These are phyloP conservation scores for Gymnosoma rotundatum DNA, from an alignment of 2,888 invertebrate species.

Conservation along the genomic window DNA sequence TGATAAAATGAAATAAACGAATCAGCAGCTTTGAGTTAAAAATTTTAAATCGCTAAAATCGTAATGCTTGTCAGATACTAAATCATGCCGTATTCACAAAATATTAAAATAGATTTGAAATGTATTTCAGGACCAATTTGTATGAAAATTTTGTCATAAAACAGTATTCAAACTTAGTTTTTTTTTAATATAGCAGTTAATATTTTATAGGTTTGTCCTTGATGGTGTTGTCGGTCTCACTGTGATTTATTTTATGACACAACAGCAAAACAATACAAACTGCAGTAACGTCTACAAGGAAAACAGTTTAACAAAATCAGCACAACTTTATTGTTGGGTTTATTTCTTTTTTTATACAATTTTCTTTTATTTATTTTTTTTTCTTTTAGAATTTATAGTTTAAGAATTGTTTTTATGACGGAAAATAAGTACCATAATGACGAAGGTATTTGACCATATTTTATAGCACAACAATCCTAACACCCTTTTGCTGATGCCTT, in stretches of 20 bases:
- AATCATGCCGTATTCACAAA: too few relatives aligned
- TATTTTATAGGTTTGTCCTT: too few relatives aligned
- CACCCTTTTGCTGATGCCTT: neutral
- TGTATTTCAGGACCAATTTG: too few relatives aligned
- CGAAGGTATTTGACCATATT: slow-evolving; percentile 56
- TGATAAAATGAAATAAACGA: too few relatives aligned
- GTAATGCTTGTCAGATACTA: too few relatives aligned
- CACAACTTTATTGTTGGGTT: slow-evolving; percentile 45
- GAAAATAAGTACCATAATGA: slow-evolving; percentile 37
- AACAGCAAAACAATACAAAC: neutral
- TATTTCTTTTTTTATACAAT: neutral
- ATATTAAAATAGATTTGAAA: too few relatives aligned
- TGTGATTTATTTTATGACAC: neutral
- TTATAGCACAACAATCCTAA: neutral
- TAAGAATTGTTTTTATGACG: slow-evolving; percentile 24
- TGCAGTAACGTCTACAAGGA: neutral
- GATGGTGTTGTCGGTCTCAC: neutral
- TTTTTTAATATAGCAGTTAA: too few relatives aligned
- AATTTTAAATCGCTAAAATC: too few relatives aligned
- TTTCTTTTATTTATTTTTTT: neutral
- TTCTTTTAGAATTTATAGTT: slow-evolving; percentile 4
- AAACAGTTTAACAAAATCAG: slow-evolving; percentile 18
- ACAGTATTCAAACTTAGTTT: too few relatives aligned
- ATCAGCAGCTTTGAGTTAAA: too few relatives aligned
- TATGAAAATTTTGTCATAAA: too few relatives aligned